These are phyloP conservation scores for Petrophora chlorosata DNA, from an alignment of 2,888 invertebrate genomes.

Conservation along the genomic window DNA sequence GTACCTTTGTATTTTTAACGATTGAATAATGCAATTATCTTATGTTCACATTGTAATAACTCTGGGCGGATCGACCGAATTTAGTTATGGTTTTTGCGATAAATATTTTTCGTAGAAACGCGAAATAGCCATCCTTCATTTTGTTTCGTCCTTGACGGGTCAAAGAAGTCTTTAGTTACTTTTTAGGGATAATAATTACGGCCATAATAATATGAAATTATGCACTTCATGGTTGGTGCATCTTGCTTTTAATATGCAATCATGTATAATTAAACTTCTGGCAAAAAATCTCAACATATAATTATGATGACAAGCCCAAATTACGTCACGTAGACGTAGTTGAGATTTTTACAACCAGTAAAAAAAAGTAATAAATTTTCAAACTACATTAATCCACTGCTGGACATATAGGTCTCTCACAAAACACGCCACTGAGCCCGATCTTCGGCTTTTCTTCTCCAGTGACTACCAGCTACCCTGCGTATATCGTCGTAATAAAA, in stretches of 20 bases:
- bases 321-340: conserved; percentile 40
- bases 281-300: conserved; percentile 58
- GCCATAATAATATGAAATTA: conserved; percentile 62
- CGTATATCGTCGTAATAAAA: too few species aligned
- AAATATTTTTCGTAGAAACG: conserved; percentile 60
- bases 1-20: conserved; percentile 34
- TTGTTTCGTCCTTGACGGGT: conserved; percentile 56
- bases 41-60: conserved; percentile 32
- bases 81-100: conserved; percentile 47
- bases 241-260: conserved; percentile 60
- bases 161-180: conserved; percentile 44
- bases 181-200: conserved; percentile 25
- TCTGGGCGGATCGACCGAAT: conserved; percentile 31
- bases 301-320: conserved; percentile 47
- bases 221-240: conserved; percentile 60
- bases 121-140: conserved; percentile 52
- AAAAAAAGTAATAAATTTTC: too few species aligned
- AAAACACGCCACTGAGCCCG: too few species aligned
- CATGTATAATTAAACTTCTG: conserved; percentile 51
- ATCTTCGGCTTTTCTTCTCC: too few species aligned
- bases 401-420: too few species aligned
- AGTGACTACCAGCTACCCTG: too few species aligned
- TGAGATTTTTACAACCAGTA: conserved; percentile 19
- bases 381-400: too few species aligned
- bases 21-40: conserved; percentile 37